A percentile compares a stretch with the other conserved stretches of the same genome.
Evolutionary conservation across 2,888 invertebrate species (phyloP).

Genomic region (Folsomia manolachei): DNA sequence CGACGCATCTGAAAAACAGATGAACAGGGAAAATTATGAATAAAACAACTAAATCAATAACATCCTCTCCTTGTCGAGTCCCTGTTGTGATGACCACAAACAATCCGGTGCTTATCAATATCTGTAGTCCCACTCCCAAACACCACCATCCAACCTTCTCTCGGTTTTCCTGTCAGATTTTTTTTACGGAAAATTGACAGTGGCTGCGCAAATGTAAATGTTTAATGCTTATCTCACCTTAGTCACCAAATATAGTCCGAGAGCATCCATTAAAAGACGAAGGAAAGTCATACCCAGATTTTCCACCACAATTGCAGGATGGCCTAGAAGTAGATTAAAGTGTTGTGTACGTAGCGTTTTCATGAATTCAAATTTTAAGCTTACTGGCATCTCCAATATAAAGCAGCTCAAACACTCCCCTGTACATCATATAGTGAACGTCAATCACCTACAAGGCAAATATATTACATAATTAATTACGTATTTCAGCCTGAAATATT

Average conservation of each 20-base stretch:
- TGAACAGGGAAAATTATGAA: slow-evolving; percentile 2
- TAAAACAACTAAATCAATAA: neutral
- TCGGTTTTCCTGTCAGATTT: neutral
- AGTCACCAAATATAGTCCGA: slow-evolving; percentile 12
- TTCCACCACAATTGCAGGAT: slow-evolving; percentile 17
- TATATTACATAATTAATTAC: neutral
- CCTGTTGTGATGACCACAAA: neutral
- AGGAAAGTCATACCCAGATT: slow-evolving; percentile 14
- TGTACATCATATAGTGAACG: slow-evolving; percentile 15
- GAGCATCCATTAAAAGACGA: neutral
- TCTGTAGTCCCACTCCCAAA: neutral
- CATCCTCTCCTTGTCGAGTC: neutral
- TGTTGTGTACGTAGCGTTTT: too few species aligned
- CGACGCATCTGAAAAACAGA: slow-evolving; percentile 2
- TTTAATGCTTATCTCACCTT: neutral
- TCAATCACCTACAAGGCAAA: slow-evolving; percentile 15
- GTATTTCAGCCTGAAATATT: too few species aligned
- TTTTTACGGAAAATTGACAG: neutral
- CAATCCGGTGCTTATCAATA: neutral
- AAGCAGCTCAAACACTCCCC: too few species aligned
- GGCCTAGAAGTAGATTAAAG: too few species aligned
- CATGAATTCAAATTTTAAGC: too few species aligned
- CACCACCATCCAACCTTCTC: neutral
- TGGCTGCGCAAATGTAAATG: neutral
- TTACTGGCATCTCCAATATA: too few species aligned